Evolutionary conservation across 2,888 invertebrate species (phyloP).

Genomic region (Hoplodrina blanda): DNA sequence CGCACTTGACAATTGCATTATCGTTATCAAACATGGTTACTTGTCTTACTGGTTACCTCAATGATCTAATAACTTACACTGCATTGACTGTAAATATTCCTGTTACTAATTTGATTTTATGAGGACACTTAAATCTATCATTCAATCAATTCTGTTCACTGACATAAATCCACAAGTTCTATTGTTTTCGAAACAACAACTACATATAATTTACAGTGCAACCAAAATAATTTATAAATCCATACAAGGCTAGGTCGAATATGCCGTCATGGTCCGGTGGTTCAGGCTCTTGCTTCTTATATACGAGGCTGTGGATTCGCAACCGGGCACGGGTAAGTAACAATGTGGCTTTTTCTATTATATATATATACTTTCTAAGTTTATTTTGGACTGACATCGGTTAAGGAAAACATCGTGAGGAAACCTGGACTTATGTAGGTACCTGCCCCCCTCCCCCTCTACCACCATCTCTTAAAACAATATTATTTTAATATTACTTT

Average conservation of each 20-base stretch:
- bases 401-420: too few relatives aligned
- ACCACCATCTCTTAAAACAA: too few relatives aligned
- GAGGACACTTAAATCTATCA: slow-evolving; percentile 24
- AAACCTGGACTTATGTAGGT: too few relatives aligned
- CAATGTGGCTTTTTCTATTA: too few relatives aligned
- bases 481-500: too few relatives aligned
- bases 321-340: too few relatives aligned
- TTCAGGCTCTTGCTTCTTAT: too few relatives aligned
- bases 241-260: background rate
- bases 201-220: background rate
- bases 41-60: background rate
- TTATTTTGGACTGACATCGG: too few relatives aligned
- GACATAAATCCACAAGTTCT: slow-evolving; percentile 5
- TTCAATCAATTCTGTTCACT: background rate
- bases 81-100: background rate
- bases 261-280: too few relatives aligned
- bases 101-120: slow-evolving; percentile 15
- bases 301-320: too few relatives aligned
- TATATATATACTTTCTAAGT: too few relatives aligned
- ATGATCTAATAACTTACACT: background rate
- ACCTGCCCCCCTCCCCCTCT: too few relatives aligned
- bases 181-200: slow-evolving; percentile 28
- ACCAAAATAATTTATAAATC: background rate
- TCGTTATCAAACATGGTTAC: background rate
- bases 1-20: slow-evolving; percentile 7